Conservation (phyloP, 2,113 vertebrate genomes). For the Eudyptes chrysolophus region DNA sequence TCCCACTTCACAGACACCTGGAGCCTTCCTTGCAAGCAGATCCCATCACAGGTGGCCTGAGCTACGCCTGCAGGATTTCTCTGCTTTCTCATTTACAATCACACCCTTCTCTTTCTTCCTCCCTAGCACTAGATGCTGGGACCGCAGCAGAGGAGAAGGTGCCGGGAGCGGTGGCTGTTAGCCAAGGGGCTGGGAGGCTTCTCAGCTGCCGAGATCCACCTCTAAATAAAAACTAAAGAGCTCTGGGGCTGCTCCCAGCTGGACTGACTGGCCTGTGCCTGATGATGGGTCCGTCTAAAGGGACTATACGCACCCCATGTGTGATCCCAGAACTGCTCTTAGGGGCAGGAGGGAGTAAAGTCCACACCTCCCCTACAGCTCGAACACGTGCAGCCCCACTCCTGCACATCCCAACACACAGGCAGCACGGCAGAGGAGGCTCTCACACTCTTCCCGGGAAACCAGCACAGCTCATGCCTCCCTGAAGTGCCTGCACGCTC, state of each 20-base stretch:
- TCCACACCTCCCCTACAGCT: no score
- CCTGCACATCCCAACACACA: no score
- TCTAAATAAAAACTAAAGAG: background rate
- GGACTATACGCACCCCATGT: background rate
- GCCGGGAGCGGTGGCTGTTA: background rate
- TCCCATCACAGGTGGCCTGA: background rate
- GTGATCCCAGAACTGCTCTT: no score
- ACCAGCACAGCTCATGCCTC: no score
- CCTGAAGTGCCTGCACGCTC: no score
- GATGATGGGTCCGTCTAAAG: background rate
- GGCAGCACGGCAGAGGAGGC: no score
- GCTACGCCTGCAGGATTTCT: background rate
- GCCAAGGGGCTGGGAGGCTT: background rate
- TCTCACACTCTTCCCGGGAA: no score
- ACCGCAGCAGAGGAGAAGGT: background rate
- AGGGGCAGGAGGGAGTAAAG: no score
- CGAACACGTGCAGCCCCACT: no score
- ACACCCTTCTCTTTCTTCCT: background rate
- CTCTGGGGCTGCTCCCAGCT: background rate
- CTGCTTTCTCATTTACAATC: background rate
- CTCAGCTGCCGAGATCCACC: background rate
- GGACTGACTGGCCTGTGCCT: background rate
- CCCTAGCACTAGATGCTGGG: background rate
- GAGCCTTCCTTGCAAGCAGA: background rate
- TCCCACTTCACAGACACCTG: no score